Evolutionary conservation across 2,888 invertebrate species (phyloP).

Genomic region (Mesorhabditis belari): DNA sequence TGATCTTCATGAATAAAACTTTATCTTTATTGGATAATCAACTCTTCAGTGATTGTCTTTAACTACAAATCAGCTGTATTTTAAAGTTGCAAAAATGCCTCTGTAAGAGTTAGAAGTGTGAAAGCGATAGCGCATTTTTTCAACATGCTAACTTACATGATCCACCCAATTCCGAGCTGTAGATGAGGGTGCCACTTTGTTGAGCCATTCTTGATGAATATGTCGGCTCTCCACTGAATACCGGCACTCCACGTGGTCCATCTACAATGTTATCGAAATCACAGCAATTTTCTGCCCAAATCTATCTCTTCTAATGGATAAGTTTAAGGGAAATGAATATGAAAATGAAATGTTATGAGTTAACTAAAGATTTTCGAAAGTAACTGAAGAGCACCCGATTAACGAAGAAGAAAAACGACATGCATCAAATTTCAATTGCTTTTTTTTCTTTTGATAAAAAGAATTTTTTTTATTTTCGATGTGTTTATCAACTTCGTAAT

Average conservation of each 20-base stretch:
- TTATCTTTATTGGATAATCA: no score
- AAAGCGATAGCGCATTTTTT: not conserved
- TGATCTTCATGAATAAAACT: no score
- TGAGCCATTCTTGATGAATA: not conserved
- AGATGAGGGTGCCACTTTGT: not conserved
- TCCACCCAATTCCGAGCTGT: conserved; percentile 14
- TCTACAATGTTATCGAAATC: not conserved
- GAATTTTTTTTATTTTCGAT: no score
- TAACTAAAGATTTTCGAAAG: no score
- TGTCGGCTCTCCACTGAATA: no score
- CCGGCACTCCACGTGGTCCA: no score
- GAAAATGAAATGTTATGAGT: no score
- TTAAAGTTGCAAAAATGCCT: no score
- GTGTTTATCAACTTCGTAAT: not conserved
- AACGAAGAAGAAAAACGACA: not conserved
- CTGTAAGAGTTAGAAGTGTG: no score
- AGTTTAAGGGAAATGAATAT: not conserved
- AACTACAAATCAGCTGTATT: no score
- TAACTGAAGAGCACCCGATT: not conserved
- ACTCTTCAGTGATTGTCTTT: no score
- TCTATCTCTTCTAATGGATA: not conserved
- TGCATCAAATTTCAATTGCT: not conserved
- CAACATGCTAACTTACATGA: conserved; percentile 20
- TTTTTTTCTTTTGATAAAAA: not conserved
- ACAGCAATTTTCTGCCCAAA: not conserved